These are phyloP conservation scores for Poeciliopsis infans DNA, from an alignment of 2,797 vertebrate species.

Conservation along the genomic window DNA sequence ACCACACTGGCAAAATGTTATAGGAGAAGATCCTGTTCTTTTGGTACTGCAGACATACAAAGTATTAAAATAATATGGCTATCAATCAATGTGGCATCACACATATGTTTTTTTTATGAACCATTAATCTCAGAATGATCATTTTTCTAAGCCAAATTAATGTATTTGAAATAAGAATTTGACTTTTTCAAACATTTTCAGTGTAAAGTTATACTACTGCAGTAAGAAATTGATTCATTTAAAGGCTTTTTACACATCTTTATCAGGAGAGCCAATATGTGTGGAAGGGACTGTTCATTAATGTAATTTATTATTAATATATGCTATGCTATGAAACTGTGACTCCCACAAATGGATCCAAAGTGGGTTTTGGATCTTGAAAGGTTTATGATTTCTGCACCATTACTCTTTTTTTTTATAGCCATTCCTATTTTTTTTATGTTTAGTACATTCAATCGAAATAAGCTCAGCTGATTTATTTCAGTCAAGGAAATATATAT, in stretches of 20 bases:
- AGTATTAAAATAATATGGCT: not conserved
- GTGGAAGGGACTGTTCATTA: not conserved
- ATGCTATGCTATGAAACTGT: not conserved
- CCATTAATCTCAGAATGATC: not conserved
- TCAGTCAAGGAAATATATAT: not conserved
- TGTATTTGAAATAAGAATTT: not conserved
- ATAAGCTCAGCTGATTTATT: not conserved
- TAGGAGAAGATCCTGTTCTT: not conserved
- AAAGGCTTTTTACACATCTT: not conserved
- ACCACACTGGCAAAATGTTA: not conserved
- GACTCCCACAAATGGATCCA: not conserved
- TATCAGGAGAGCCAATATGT: not conserved
- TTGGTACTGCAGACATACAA: not conserved
- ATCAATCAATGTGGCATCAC: not conserved
- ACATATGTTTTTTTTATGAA: not conserved
- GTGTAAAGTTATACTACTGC: not conserved
- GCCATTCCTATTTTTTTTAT: not conserved
- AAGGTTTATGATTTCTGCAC: not conserved
- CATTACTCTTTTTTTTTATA: not conserved
- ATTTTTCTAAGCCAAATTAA: not conserved
- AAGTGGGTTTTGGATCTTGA: not conserved
- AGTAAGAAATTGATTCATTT: not conserved
- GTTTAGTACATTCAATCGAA: not conserved
- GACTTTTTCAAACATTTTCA: not conserved
- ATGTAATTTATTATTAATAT: constrained; percentile 1